Evolutionary conservation across 2,797 vertebrate genomes (phyloP), one percentile per base, ranked within the genome.

Genomic region (Clarias laeviceps): DNA sequence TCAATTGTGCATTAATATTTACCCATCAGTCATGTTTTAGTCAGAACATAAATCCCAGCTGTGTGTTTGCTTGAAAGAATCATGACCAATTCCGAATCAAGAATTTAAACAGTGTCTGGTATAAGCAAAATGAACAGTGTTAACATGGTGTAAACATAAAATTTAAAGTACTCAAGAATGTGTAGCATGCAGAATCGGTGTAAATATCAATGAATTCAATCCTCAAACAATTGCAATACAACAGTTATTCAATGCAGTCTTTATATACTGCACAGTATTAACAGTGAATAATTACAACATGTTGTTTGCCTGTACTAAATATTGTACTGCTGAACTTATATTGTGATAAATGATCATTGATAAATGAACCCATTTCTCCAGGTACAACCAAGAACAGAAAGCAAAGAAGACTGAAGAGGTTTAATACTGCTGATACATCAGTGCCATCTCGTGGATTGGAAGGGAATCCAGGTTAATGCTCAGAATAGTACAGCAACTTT

Each of bases 301-400:
- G 5, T 78, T 22, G 20, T 12, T 76, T 56, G n/a, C 27, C 32
- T 27, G 27, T 24, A 24, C 20, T 78, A 59, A 61, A 59, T 34
- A 59, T 22, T 78, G 27, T 18, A 50, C 3, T 11, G 14, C 45
- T 20, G 37, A 65, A 50, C 37, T 50, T 45, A 64, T 62, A 40
- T 64, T 64, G 24, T 50, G n/a, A 50, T n/a, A n/a, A n/a, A n/a
- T n/a, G n/a, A n/a, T n/a, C n/a, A n/a, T n/a, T n/a, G n/a, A n/a
- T n/a, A 45, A 20, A 65, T 65, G 32, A 69, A n/a, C 14, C 27
- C 4, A 14, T 70, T 90, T 65, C 74, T 22, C 1, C 84, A 98
- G 97, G 90, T 89, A 97, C 87, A 90, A 98, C 0, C 96, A 95
- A 92, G 95, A 96, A 62, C 88, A 94, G 91, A 97, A 97, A 93